Evolutionary conservation across 37 sponge, comb jelly and placozoan species (phyloP), one percentile per base, ranked within the genome.

Genomic region (Chondrosia reniformis): DNA sequence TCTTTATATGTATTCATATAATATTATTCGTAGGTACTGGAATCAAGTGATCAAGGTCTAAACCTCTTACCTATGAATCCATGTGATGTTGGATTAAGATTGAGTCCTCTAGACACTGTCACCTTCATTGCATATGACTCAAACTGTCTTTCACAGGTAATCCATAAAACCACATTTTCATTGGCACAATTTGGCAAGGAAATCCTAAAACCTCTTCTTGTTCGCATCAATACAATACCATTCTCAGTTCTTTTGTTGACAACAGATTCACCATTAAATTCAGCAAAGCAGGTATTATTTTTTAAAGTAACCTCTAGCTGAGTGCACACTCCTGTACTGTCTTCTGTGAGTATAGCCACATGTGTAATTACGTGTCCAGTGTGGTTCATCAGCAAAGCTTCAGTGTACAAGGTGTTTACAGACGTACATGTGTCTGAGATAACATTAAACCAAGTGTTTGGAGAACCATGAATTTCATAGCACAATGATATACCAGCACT

Each of bases 161-260:
- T 44, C 72, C 72, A 69, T 4, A 69, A 42, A 15, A 69, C 43
- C 1, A 69, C 72, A 41, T 6, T 69, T 24, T 69, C 44, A 44
- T 69, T 69, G 72, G 39, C 43, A 69, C 72, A 69, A 44, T 69
- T 69, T 3, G 72, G 72, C 12, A 34, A 41, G n/a, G 72, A 69
- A 25, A 69, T 37, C 38, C 72, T 41, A 69, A 69, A 24, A 39
- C 72, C 44, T 12, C 42, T 69, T 34, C 72, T 33, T 1, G 24
- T 31, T 25, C 42, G 39, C n/a, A 24, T 41, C 5, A 69, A 41
- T 44, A 38, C 24, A 21, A 69, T 1, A 22, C 72, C 72, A 39
- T 37, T 44, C 15, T 9, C 25, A 39, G 39, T 34, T 0, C n/a
- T 22, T 24, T 43, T 37, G 6, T 69, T 34, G n/a, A 40, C 43